phyloP scores from a whole-genome alignment of 2,113 vertebrate genomes.

The Forbesichthys papilliferus region DNA sequence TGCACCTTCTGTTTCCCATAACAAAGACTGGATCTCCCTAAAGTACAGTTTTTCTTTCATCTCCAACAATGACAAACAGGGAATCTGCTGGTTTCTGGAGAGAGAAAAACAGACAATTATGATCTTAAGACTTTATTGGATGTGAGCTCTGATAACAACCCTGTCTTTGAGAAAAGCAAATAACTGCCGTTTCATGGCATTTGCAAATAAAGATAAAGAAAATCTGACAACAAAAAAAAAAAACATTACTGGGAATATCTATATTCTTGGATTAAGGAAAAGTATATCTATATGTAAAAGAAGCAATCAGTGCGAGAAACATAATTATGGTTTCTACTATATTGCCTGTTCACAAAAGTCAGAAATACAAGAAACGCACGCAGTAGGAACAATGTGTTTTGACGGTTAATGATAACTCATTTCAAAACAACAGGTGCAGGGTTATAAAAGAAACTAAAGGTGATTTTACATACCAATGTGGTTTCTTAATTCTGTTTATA shows the following conservation, averaged over 20 bases:
- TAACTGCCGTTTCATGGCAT: slow-evolving; percentile 8
- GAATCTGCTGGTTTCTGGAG: slow-evolving; percentile 12
- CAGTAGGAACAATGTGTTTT: neutral
- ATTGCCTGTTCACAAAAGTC: neutral
- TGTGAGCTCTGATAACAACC: slow-evolving; percentile 14
- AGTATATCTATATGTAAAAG: slow-evolving; percentile 1
- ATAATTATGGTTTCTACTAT: slow-evolving; percentile 34
- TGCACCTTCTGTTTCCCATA: slow-evolving; percentile 25
- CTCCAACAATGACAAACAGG: slow-evolving; percentile 1
- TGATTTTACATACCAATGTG: no score
- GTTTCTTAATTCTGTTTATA: no score
- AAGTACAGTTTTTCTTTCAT: slow-evolving; percentile 27
- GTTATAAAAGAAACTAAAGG: no score
- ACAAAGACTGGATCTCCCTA: slow-evolving; percentile 13
- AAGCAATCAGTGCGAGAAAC: neutral
- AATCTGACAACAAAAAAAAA: neutral
- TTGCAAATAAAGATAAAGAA: neutral
- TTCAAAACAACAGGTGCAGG: no score
- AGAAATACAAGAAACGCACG: neutral
- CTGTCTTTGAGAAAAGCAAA: slow-evolving; percentile 36
- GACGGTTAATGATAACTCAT: no score
- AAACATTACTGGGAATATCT: slow-evolving; percentile 11
- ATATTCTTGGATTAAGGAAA: slow-evolving; percentile 20
- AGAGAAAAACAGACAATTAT: neutral
- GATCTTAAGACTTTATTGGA: slow-evolving; percentile 19